Conservation (phyloP, 2,113 vertebrate genomes). For the Petromus typicus region DNA sequence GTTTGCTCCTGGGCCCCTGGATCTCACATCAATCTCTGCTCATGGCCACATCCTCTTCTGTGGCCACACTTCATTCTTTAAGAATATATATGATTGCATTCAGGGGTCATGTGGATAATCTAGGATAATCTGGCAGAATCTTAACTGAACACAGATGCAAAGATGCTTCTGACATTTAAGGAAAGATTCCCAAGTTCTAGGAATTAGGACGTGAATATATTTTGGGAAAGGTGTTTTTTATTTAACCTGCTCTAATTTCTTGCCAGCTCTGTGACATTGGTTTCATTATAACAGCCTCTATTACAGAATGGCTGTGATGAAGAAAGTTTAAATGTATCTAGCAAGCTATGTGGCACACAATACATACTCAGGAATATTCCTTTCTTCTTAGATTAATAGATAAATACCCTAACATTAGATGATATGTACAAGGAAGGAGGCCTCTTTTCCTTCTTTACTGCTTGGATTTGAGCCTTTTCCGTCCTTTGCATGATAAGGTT, state of each 20-base stretch:
- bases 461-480: too few relatives aligned
- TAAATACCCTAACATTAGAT: background rate
- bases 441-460: too few relatives aligned
- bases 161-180: background rate
- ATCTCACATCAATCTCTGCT: background rate
- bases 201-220: background rate
- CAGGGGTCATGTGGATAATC: too few relatives aligned
- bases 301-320: background rate
- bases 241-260: background rate
- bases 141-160: background rate
- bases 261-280: background rate
- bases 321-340: background rate
- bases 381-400: too few relatives aligned
- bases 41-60: background rate
- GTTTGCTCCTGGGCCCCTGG: background rate
- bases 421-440: background rate
- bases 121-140: background rate
- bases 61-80: background rate
- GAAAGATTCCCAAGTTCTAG: background rate
- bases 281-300: background rate
- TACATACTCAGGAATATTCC: background rate
- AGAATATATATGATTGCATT: too few relatives aligned
- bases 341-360: background rate
- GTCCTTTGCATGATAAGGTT: too few relatives aligned
- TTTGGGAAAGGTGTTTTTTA: background rate